These are phyloP conservation scores for Epizoanthus stellaris DNA, from an alignment of 92 coral and sea anemone species.

Conservation along the genomic window DNA sequence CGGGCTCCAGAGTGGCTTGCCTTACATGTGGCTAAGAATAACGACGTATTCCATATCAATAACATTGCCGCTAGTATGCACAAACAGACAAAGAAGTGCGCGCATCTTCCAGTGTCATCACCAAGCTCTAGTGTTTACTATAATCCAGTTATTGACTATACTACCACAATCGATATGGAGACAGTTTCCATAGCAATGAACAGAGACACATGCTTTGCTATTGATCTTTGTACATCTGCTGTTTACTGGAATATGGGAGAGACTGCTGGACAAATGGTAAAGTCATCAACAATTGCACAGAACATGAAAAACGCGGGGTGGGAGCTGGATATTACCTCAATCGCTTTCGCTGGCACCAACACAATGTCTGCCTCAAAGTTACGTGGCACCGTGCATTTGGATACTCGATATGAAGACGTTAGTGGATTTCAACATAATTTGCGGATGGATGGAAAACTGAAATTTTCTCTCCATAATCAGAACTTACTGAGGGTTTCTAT, in stretches of 20 bases:
- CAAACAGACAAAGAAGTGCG: neutral
- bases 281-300: slow-evolving; percentile 1
- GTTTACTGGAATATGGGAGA: slow-evolving; percentile 32
- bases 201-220: slow-evolving; percentile 49
- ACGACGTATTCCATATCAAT: slow-evolving; percentile 45
- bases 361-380: slow-evolving; percentile 8
- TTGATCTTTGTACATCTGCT: slow-evolving; percentile 41
- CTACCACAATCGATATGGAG: slow-evolving; percentile 19
- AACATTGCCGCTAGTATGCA: slow-evolving; percentile 41
- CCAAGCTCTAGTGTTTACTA: slow-evolving; percentile 18
- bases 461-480: neutral
- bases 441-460: slow-evolving; percentile 37
- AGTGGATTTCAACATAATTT: slow-evolving; percentile 30
- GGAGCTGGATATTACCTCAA: slow-evolving; percentile 26
- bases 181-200: slow-evolving; percentile 20
- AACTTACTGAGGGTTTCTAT: neutral
- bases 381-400: slow-evolving; percentile 1
- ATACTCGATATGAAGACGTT: neutral
- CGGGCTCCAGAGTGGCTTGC: slow-evolving; percentile 52
- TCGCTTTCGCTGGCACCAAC: slow-evolving; percentile 17
- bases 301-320: slow-evolving; percentile 42
- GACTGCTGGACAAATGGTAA: slow-evolving; percentile 2
- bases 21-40: slow-evolving; percentile 9
- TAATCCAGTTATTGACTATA: slow-evolving; percentile 39
- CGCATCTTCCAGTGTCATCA: slow-evolving; percentile 32